Evolutionary conservation across 2,888 invertebrate genomes (phyloP).

Genomic region (Spilarctia lutea): DNA sequence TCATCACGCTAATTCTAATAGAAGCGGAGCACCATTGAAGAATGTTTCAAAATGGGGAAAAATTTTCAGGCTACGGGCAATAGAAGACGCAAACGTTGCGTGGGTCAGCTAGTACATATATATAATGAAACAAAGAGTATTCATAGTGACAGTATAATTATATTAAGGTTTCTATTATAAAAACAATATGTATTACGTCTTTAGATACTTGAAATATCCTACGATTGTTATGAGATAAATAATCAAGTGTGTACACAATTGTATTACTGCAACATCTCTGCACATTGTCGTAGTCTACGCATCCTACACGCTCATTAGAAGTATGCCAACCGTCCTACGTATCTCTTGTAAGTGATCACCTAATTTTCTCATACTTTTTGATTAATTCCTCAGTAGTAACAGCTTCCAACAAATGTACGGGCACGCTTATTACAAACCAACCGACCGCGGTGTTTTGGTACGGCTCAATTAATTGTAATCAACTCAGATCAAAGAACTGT

Average conservation of each 20-base stretch:
- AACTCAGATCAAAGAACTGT: slow-evolving; percentile 29
- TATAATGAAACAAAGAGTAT: no score
- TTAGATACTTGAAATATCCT: no score
- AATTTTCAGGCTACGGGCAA: no score
- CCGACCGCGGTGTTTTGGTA: slow-evolving; percentile 52
- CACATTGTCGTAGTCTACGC: slow-evolving; percentile 15
- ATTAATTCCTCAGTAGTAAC: slow-evolving; percentile 39
- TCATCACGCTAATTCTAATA: no score
- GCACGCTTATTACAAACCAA: slow-evolving; percentile 70
- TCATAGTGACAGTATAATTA: no score
- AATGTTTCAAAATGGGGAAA: no score
- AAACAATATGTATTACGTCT: no score
- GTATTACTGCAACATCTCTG: slow-evolving; percentile 22
- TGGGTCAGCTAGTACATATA: no score
- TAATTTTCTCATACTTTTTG: slow-evolving; percentile 47
- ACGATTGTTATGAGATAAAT: no score
- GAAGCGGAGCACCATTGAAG: no score
- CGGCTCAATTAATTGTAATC: slow-evolving; percentile 34
- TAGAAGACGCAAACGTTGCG: no score
- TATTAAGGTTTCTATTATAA: no score
- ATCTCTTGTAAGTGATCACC: slow-evolving; percentile 48
- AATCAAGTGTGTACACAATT: neutral
- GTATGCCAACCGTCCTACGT: slow-evolving; percentile 41
- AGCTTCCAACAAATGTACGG: slow-evolving; percentile 28
- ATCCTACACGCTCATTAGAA: slow-evolving; percentile 71